Evolutionary conservation across 2,888 invertebrate genomes (phyloP).

Genomic region (Xanthostigma xanthostigma): DNA sequence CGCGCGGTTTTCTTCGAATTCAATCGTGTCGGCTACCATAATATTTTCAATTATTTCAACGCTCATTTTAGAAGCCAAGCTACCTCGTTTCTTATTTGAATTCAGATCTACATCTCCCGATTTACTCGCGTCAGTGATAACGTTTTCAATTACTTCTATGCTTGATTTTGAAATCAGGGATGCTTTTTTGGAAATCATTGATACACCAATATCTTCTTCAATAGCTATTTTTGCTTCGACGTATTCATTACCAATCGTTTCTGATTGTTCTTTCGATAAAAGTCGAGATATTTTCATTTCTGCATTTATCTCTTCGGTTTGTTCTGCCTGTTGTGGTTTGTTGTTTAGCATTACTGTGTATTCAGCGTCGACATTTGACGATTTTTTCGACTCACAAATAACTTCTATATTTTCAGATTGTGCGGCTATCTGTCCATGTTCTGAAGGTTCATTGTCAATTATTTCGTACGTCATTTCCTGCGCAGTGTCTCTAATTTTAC

Average conservation of each 20-base stretch:
- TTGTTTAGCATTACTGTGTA: not conserved
- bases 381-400: constrained; percentile 3
- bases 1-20: too few relatives aligned
- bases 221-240: constrained; percentile 27
- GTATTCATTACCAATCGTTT: constrained; percentile 21
- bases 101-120: constrained; percentile 10
- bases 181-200: constrained; percentile 15
- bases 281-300: constrained; percentile 3
- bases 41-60: too few relatives aligned
- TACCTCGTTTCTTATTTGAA: not conserved
- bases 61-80: too few relatives aligned
- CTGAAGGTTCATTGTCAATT: constrained; percentile 17
- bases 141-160: constrained; percentile 13
- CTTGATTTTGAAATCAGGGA: constrained; percentile 15
- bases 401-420: constrained; percentile 3
- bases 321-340: constrained; percentile 10
- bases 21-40: too few relatives aligned
- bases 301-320: constrained; percentile 10
- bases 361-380: constrained; percentile 1
- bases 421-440: constrained; percentile 12
- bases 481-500: not conserved
- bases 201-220: constrained; percentile 20
- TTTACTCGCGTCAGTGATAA: constrained; percentile 1
- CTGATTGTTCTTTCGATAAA: constrained; percentile 6
- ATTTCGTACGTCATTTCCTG: constrained; percentile 1